phyloP scores from a whole-genome alignment of 2,797 vertebrate species.

The Notolabrus celidotus region DNA sequence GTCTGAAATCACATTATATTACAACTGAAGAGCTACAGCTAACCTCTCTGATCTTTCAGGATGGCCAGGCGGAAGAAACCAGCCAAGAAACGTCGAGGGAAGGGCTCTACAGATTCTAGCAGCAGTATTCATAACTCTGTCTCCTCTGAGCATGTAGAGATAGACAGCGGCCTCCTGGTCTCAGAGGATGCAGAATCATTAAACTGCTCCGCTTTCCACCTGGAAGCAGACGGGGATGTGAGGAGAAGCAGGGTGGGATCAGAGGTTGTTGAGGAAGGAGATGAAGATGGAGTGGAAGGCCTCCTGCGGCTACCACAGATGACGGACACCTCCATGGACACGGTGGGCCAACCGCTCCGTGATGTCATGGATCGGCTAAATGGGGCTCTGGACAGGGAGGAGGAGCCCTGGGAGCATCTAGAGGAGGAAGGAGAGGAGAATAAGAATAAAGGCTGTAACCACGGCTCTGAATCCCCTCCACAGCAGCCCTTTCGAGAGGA shows the following conservation, averaged over 20 bases:
- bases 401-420: slow-evolving; percentile 67
- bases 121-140: slow-evolving; percentile 71
- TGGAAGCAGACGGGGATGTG: slow-evolving; percentile 49
- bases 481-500: slow-evolving; percentile 95
- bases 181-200: slow-evolving; percentile 53
- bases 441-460: not conserved
- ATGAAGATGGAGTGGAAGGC: slow-evolving; percentile 73
- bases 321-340: slow-evolving; percentile 95
- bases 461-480: slow-evolving; percentile 68
- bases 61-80: slow-evolving; percentile 92
- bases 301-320: slow-evolving; percentile 90
- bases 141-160: slow-evolving; percentile 75
- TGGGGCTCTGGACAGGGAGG: slow-evolving; percentile 83
- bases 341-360: slow-evolving; percentile 89
- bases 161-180: slow-evolving; percentile 51
- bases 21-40: not conserved
- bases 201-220: slow-evolving; percentile 44
- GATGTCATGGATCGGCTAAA: slow-evolving; percentile 92
- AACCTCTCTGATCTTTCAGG: slow-evolving; percentile 74
- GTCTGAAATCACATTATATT: not conserved
- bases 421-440: slow-evolving; percentile 46
- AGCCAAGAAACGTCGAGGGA: slow-evolving; percentile 90
- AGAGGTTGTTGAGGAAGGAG: slow-evolving; percentile 52
- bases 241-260: slow-evolving; percentile 67
- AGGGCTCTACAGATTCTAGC: slow-evolving; percentile 82